Percentiles rank a stretch among this genome's conserved stretches.
Evolutionary conservation across 2,797 vertebrate species (phyloP).

Genomic region (Euthynnus affinis): DNA sequence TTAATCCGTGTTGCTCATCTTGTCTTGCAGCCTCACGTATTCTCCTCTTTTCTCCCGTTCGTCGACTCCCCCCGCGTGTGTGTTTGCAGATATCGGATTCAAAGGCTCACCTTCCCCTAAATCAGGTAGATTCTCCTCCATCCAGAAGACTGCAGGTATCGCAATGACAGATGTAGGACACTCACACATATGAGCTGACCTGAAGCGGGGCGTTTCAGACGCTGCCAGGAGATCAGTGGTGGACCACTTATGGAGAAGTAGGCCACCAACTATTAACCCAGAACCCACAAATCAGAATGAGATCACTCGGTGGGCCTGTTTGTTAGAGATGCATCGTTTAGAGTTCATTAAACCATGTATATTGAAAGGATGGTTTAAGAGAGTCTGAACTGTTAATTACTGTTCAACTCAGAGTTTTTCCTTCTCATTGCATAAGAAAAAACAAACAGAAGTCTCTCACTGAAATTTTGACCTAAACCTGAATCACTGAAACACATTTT

Average conservation of each 20-base stretch:
- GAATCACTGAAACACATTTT: constrained; percentile 1
- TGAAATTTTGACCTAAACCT: constrained; percentile 16
- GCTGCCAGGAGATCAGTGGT: constrained; percentile 29
- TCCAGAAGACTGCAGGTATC: constrained; percentile 23
- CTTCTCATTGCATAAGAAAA: too few relatives aligned
- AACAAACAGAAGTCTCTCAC: neutral
- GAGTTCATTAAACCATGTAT: too few relatives aligned
- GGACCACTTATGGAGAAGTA: constrained; percentile 59
- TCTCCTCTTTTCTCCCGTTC: too few relatives aligned
- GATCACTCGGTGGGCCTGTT: constrained; percentile 11
- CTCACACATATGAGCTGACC: constrained; percentile 12
- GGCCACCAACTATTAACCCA: constrained; percentile 62
- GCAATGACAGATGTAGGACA: constrained; percentile 54
- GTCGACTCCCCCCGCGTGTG: too few relatives aligned
- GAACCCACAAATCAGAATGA: constrained; percentile 34
- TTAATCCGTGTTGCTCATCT: neutral
- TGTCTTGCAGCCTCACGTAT: neutral
- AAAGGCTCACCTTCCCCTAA: neutral
- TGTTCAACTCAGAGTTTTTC: too few relatives aligned
- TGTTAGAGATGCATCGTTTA: neutral
- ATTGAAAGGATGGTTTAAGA: too few relatives aligned
- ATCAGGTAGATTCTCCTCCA: constrained; percentile 1
- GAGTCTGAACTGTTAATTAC: too few relatives aligned
- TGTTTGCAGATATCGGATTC: too few relatives aligned
- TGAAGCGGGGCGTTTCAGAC: constrained; percentile 57